Evolutionary conservation across 2,797 vertebrate species (phyloP), one percentile per base, ranked within the genome.

Genomic region (Valencia hispanica): DNA sequence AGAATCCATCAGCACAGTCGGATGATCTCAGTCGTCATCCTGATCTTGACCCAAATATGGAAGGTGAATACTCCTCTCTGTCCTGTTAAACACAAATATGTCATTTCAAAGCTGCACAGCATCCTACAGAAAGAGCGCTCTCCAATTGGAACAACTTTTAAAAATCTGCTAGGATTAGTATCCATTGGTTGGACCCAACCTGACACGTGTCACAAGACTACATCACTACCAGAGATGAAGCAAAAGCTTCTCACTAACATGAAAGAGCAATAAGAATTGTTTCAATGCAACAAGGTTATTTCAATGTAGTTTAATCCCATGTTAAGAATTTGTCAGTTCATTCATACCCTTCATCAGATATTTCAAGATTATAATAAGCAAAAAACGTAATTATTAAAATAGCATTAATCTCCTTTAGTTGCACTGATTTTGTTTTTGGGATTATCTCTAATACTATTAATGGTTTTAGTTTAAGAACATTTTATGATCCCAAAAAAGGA

Each of bases 1-100:
- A 77, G 76, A 79, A 77, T 71, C 76, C 68, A 55, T 36, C 79
- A 17, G 83, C 39, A 59, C 39, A 81, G n/a, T 9, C 75, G 2
- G 79, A 79, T 8, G 78, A 57, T 48, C 25, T 3, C 0, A 22
- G n/a, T n/a, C 41, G 7, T 7, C 76, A 66, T 51, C 65, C 27
- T 59, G 70, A 74, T 6, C 65, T 43, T 53, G 79, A 78, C 4
- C 59, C 72, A 72, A 70, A n/a, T 53, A 61, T 0, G 36, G 48
- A n/a, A 7, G 72, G 84, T 50, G 53, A 80, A 48, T 39, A 68
- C 22, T 17, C 27, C 3, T 15, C 39, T 70, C 51, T 34, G n/a
- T 51, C 32, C 25, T 59, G 34, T 50, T 51, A 0, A 70, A 25
- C 70, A 43, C 50, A 25, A 51, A 25, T 8, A 34, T 65, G 10